Percentiles rank a stretch among this genome's conserved stretches.
Evolutionary conservation across 2,797 vertebrate genomes (phyloP).

Genomic region (Agapornis canus): DNA sequence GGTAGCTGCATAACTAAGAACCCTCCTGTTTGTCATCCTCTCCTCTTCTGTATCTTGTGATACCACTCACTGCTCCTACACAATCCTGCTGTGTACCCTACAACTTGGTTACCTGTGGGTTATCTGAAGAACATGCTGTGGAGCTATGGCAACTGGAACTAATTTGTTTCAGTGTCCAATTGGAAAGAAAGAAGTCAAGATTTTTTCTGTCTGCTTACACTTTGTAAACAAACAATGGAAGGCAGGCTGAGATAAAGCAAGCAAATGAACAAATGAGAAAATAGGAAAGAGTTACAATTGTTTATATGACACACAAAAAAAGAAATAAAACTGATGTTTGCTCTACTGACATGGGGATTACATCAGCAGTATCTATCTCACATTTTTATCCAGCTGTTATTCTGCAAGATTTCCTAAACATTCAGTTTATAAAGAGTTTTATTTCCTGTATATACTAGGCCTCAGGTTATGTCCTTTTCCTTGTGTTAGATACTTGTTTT

Average conservation of each 20-base stretch:
- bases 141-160: background rate
- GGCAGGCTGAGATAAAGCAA: background rate
- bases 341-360: background rate
- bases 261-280: background rate
- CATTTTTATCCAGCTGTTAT: background rate
- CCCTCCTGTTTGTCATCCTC: background rate
- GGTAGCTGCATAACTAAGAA: background rate
- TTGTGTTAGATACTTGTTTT: background rate
- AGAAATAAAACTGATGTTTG: background rate
- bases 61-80: background rate
- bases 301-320: background rate
- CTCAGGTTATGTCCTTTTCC: conserved; percentile 7
- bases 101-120: background rate
- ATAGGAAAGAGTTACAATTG: background rate
- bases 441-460: background rate
- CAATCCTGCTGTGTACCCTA: background rate
- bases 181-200: background rate
- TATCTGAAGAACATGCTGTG: background rate
- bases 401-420: background rate
- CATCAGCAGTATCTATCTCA: background rate
- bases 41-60: background rate
- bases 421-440: background rate
- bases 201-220: background rate
- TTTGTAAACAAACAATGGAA: background rate
- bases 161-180: background rate